Evolutionary conservation across 2,113 vertebrate species (phyloP), one percentile per base, ranked within the genome.

Genomic region (Phalacrocorax aristotelis): DNA sequence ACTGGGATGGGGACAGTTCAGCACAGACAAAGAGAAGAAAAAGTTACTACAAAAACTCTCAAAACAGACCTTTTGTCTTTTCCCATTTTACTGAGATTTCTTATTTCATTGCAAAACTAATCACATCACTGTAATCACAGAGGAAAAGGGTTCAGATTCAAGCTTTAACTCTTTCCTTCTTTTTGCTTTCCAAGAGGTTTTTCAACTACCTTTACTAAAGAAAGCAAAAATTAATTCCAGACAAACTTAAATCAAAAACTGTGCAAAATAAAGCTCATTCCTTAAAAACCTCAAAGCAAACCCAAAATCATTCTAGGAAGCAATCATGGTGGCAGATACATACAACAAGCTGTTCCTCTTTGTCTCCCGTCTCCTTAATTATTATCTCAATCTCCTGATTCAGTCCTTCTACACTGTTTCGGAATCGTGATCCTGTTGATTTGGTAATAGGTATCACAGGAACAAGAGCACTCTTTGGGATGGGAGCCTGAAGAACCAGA

Each of bases 341-440:
- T 98, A 99, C 99, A 83, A 99, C 95, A 49, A 99, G 99, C 83
- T 99, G 98, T 64, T 99, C 99, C 16, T 99, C 99, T 93, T 99
- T 99, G 90, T 99, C 99, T 11, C 99, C 98, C 0, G 99, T 99
- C 98, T 99, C 99, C 48, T 99, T 98, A 98, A 99, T 99, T 95
- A 99, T 99, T 97, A 99, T 99, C 90, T 99, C 99, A 52, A 99
- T 99, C 98, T 99, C 99, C 95, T 99, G 99, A 98, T 99, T 99
- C 92, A 99, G 97, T 51, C 99, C 99, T 97, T 99, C 99, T 51
- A 99, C 98, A 19, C 99, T 99, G 98, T 99, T 99, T 74, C 99
- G 98, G 97, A 99, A 99, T 68, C 99, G 98, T 7, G 99, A 99
- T 23, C 99, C 99, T 2, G 99, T 99, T 4, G 99, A 99, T 96